Percentiles rank a stretch among this genome's conserved stretches.
Conservation (phyloP, 2,888 invertebrate genomes). For the Trileptium ribeirensis region DNA sequence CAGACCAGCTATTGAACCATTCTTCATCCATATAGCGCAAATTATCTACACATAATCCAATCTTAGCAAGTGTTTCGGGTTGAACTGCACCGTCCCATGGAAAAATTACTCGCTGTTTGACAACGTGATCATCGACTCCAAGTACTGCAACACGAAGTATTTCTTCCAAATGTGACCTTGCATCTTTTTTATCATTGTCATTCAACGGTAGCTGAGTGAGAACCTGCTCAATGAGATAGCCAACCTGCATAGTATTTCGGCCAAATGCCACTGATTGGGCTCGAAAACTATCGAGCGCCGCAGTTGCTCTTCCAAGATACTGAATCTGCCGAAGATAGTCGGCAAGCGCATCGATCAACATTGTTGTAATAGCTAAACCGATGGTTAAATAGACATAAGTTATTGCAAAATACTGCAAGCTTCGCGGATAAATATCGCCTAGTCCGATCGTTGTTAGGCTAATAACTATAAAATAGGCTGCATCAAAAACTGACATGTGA, state of each 20-base stretch:
- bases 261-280: not conserved
- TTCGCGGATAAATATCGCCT: not conserved
- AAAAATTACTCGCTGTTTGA: no score
- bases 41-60: not conserved
- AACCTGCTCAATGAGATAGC: not conserved
- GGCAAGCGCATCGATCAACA: not conserved
- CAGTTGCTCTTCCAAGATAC: not conserved
- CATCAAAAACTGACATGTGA: not conserved
- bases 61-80: not conserved
- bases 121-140: not conserved
- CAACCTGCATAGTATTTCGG: not conserved
- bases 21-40: not conserved
- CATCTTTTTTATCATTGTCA: not conserved
- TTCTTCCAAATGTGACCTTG: not conserved
- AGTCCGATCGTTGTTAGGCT: not conserved
- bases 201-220: not conserved
- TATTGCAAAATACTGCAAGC: not conserved
- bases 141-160: not conserved
- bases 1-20: no score
- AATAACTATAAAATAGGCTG: not conserved
- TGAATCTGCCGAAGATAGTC: not conserved
- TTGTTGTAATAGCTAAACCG: not conserved
- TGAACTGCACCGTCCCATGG: not conserved
- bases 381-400: not conserved
- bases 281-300: not conserved